Base-by-base conservation (phyloP, 2,888 invertebrate species). In the Drosophila nr. fundita region DNA sequence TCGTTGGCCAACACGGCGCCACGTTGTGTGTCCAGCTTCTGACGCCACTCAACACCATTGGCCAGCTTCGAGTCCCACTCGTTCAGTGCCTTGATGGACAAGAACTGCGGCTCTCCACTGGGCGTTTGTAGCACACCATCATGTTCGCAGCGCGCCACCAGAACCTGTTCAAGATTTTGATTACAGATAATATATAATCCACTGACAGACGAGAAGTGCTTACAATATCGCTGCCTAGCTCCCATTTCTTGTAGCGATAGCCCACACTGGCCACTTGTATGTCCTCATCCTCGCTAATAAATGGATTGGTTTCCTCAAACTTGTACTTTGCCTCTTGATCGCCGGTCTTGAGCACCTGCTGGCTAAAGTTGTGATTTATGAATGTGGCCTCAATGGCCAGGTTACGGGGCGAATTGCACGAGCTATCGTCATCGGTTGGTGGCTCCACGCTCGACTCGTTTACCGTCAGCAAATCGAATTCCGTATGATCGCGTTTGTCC, bases 281-380 rank as follows among this genome's bases (percentile, higher is more conserved):
- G 72, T 98, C 98, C 87, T 98, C 98, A 78, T 98, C 97, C 83
- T 98, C 98, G 13, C 97, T 96, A 78, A 98, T 96, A 92, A 99
- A 99, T 2, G 99, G 99, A 94, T 99, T 99, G 0, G 96, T 93
- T 87, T 99, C 96, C 0, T 97, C 97, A 93, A 99, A 99, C 93
- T 97, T 97, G 94, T 95, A 96, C 84, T 97, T 96, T 0, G 97
- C 95, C 91, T 99, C 98, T 73, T 95, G 96, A 0, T 95, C 81
- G 0, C 95, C 96, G 24, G 94, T 95, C 90, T 95, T 95, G 81
- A 96, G 92, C 48, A 96, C 95, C 95, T 99, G 99, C 91, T 99
- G 99, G 68, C 99, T 98, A 94, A 99, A 99, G 94, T 99, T 99
- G 92, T 99, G 99, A 94, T 99, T 99, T 91, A 99, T 99, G 93